Conservation (phyloP, 2,797 vertebrate genomes). For the Corythornis leucogaster region DNA sequence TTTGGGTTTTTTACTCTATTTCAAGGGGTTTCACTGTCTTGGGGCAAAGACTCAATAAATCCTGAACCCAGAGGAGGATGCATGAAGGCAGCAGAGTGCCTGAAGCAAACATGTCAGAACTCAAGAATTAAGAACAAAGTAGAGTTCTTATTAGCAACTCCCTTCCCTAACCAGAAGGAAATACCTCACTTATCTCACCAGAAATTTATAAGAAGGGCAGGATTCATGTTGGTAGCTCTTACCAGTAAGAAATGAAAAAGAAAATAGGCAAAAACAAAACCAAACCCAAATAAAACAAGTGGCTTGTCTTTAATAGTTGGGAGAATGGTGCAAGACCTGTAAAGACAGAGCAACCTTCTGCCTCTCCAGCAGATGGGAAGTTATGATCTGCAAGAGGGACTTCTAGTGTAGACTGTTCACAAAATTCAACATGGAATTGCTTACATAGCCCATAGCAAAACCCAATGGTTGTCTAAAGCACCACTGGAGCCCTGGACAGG, state of each 20-base stretch:
- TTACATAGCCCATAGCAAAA: background rate
- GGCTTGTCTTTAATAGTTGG: background rate
- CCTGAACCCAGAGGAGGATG: background rate
- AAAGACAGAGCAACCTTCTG: background rate
- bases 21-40: background rate
- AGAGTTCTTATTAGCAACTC: background rate
- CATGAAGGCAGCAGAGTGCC: background rate
- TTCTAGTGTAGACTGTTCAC: background rate
- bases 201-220: background rate
- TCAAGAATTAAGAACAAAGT: background rate
- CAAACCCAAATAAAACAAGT: background rate
- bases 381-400: background rate
- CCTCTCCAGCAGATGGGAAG: fast-evolving
- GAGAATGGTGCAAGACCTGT: background rate
- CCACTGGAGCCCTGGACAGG: background rate
- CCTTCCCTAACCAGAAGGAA: background rate
- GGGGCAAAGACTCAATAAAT: background rate
- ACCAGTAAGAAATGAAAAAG: background rate
- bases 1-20: background rate
- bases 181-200: too few species aligned
- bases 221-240: background rate
- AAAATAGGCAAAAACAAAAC: background rate
- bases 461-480: background rate
- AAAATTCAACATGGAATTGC: background rate
- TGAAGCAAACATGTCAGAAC: background rate